phyloP scores from a whole-genome alignment of 2,797 vertebrate species.

The Phylloscopus collybita region DNA sequence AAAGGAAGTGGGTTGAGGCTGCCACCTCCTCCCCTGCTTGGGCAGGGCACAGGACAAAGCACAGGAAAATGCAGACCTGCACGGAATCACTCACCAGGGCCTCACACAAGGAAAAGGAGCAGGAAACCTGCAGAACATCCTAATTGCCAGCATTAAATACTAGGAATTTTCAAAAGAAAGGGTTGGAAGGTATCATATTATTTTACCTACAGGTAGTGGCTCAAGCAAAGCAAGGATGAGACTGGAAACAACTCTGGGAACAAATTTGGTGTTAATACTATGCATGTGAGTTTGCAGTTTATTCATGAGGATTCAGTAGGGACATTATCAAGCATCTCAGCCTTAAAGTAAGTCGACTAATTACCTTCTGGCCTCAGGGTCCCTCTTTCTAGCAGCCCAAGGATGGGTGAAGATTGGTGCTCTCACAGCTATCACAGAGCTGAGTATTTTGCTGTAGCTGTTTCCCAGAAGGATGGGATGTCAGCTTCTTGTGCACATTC shows the following conservation, averaged over 20 bases:
- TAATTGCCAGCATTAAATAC: neutral
- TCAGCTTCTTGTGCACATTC: neutral
- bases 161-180: neutral
- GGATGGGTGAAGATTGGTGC: neutral
- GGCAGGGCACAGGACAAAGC: neutral
- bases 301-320: neutral
- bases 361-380: neutral
- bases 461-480: neutral
- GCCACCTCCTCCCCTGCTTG: neutral
- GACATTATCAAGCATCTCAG: neutral
- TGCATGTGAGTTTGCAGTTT: neutral
- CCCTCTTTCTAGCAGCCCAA: neutral
- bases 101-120: neutral
- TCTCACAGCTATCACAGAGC: neutral
- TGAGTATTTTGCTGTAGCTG: neutral
- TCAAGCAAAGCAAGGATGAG: neutral
- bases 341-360: neutral
- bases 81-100: accelerated
- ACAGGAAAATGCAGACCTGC: accelerated
- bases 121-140: neutral
- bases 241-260: neutral
- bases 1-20: neutral
- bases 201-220: neutral
- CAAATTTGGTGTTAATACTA: neutral
- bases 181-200: neutral